These are phyloP conservation scores for Percina caprodes DNA, from an alignment of 2,113 vertebrate genomes.

Conservation along the genomic window DNA sequence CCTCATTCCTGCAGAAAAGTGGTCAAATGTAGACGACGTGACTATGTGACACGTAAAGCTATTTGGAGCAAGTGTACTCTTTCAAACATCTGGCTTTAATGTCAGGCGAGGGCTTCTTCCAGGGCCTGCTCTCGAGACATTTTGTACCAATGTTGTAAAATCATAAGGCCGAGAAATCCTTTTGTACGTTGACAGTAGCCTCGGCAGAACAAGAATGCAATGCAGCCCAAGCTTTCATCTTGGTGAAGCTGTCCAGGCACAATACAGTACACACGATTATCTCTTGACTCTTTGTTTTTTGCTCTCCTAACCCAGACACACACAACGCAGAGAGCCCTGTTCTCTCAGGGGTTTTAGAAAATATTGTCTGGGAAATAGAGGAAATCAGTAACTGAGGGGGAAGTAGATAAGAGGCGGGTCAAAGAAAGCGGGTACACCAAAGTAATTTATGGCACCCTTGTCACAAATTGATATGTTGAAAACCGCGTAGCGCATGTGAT, in stretches of 20 bases:
- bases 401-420: slow-evolving; percentile 33
- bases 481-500: neutral
- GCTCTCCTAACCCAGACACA: slow-evolving; percentile 18
- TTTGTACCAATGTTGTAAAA: neutral
- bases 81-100: slow-evolving; percentile 8
- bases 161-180: neutral
- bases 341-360: slow-evolving; percentile 26
- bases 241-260: slow-evolving; percentile 10
- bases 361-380: slow-evolving; percentile 40
- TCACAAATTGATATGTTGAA: slow-evolving; percentile 24
- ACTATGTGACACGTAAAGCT: neutral
- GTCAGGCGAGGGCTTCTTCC: neutral
- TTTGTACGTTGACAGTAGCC: neutral
- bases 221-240: slow-evolving; percentile 14
- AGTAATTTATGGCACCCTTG: slow-evolving; percentile 30
- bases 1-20: neutral
- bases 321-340: slow-evolving; percentile 7
- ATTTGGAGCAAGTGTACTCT: neutral
- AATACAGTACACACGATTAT: slow-evolving; percentile 14
- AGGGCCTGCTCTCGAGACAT: neutral
- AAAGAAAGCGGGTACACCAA: neutral
- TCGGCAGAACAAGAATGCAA: slow-evolving; percentile 15
- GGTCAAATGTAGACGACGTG: neutral
- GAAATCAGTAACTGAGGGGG: slow-evolving; percentile 32
- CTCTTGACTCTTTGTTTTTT: slow-evolving; percentile 1